Conservation (phyloP, 1,140 invertebrate genomes). For the Aricia agestis region DNA sequence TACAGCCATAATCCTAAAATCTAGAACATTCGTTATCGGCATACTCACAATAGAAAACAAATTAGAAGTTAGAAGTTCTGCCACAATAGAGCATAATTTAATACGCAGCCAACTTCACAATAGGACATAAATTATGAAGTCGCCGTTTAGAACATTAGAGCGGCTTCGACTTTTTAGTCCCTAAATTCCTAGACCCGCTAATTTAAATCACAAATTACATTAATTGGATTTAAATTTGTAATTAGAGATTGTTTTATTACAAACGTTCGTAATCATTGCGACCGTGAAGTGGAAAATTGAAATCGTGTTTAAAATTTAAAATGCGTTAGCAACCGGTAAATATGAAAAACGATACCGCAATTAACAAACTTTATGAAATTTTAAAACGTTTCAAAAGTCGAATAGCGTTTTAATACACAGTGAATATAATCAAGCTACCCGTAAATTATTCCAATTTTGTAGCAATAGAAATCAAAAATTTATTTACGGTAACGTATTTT, state of each 20-base stretch:
- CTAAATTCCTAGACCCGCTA: conserved; percentile 8
- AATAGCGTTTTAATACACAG: too few species aligned
- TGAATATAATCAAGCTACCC: too few species aligned
- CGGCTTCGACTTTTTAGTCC: conserved; percentile 23
- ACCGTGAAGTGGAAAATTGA: background rate
- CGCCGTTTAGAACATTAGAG: conserved; percentile 25
- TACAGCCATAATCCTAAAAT: conserved; percentile 6
- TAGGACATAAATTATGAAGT: conserved; percentile 33
- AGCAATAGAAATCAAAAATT: too few species aligned
- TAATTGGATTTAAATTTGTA: background rate
- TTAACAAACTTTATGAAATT: too few species aligned
- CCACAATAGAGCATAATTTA: conserved; percentile 44
- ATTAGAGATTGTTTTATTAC: background rate
- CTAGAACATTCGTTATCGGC: conserved; percentile 33
- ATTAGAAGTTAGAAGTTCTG: conserved; percentile 44
- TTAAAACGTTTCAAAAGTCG: too few species aligned
- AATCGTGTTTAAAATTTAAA: background rate
- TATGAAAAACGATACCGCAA: too few species aligned
- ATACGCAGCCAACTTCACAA: conserved; percentile 36
- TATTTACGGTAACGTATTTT: too few species aligned
- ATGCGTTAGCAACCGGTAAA: background rate
- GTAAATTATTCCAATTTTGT: too few species aligned
- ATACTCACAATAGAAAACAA: conserved; percentile 45
- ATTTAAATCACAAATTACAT: conserved; percentile 8
- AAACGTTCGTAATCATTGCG: background rate